Evolutionary conservation across 2,797 vertebrate species (phyloP), one percentile per base, ranked within the genome.

Genomic region (Myotis pilosus): DNA sequence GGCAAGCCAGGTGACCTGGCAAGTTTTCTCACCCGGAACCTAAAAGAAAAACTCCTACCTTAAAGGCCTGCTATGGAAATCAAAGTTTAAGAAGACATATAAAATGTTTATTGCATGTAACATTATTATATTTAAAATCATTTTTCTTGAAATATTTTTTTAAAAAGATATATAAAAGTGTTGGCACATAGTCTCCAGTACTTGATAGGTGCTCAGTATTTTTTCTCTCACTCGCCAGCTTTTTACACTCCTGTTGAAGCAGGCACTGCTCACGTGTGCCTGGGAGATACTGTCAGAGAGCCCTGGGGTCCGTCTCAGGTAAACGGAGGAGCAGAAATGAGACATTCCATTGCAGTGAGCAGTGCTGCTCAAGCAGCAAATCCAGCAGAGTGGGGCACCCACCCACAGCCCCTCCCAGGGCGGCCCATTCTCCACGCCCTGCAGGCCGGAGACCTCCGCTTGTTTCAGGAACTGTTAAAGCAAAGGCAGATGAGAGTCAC

Each of bases 401-500:
- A 47, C 71, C 90, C 75, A 84, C 78, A 25, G 53, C 60, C 28
- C 41, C 53, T 92, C 82, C 75, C 57, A 74, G 19, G 69, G 38
- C 20, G 0, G 12, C n/a, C 64, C 4, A 22, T 72, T 20, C 25
- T 4, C 87, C 36, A 41, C 0, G 0, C 11, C 30, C 47, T 19
- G 25, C 36, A 28, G 16, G 13, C 3, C 7, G 15, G 60, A 74
- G 89, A 75, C n/a, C 49, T 38, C 8, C 28, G 22, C 23, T 83
- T 69, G 87, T 83, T 78, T 36, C 66, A 64, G 38, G 28, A 12
- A 41, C 20, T 17, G 13, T 62, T 51, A 60, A 89, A 53, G 66
- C n/a, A 92, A 90, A 95, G 30, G 33, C 5, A 30, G 55, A 72
- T 89, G 41, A 30, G 81, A 91, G 86, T 92, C 87, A 53, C 19